Percentiles rank a stretch among this genome's conserved stretches.
phyloP scores from a whole-genome alignment of 1,140 invertebrate species.

The Acyrthosiphon pisum region DNA sequence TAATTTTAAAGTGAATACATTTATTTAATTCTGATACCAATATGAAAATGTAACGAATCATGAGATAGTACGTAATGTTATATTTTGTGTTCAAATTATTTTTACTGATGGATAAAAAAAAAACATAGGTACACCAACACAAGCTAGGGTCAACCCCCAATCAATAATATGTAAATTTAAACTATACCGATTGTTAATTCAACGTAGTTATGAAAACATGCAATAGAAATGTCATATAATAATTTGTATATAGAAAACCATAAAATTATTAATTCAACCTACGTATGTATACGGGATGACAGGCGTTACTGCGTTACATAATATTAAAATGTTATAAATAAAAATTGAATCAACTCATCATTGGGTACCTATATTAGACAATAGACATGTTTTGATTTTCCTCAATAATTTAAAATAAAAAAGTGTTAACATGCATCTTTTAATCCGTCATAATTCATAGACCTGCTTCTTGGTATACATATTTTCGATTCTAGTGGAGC shows the following conservation, averaged over 20 bases:
- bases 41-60: not conserved
- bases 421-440: too few species aligned
- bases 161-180: constrained; percentile 44
- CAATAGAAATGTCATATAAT: not conserved
- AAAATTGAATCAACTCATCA: not conserved
- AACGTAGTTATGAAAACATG: constrained; percentile 12
- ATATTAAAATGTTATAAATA: not conserved
- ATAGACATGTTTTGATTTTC: too few species aligned
- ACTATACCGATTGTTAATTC: constrained; percentile 24
- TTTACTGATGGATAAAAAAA: not conserved
- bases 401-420: too few species aligned
- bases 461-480: too few species aligned
- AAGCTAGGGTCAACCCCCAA: not conserved
- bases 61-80: not conserved
- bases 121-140: not conserved
- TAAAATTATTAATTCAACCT: not conserved
- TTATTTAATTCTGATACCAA: not conserved
- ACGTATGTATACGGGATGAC: not conserved
- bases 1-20: not conserved
- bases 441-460: too few species aligned
- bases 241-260: not conserved
- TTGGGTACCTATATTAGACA: too few species aligned
- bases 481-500: not conserved
- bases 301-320: not conserved
- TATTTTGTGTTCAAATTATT: not conserved